A percentile compares a stretch with the other conserved stretches of the same genome.
Conservation (phyloP, 1,140 invertebrate genomes). For the Bradysia coprophila region DNA sequence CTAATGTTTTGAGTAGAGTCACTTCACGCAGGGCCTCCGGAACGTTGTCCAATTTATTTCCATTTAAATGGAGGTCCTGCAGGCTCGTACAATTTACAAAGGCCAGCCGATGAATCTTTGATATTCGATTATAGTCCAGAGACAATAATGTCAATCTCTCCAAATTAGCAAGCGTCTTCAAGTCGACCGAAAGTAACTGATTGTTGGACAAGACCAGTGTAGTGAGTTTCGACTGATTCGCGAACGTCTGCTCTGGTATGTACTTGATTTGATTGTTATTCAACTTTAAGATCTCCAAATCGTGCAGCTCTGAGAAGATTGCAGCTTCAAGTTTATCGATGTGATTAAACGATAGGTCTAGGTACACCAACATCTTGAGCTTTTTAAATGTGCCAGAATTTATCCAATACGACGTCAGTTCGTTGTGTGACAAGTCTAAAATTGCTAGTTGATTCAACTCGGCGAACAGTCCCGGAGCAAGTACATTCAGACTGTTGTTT, state of each 20-base stretch:
- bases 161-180: conserved; percentile 56
- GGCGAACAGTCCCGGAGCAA: conserved; percentile 69
- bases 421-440: conserved; percentile 70
- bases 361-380: conserved; percentile 54
- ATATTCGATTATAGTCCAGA: conserved; percentile 67
- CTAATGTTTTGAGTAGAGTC: conserved; percentile 62
- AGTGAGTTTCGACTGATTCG: conserved; percentile 59
- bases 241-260: conserved; percentile 66
- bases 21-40: conserved; percentile 70
- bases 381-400: conserved; percentile 72
- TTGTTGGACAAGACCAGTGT: conserved; percentile 76
- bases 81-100: conserved; percentile 68
- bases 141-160: conserved; percentile 58
- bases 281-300: conserved; percentile 60
- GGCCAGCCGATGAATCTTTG: conserved; percentile 55
- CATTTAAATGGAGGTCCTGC: conserved; percentile 74
- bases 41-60: conserved; percentile 64
- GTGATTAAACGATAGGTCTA: conserved; percentile 66
- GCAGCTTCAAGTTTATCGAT: conserved; percentile 59
- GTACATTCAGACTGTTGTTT: conserved; percentile 71
- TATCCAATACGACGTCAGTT: conserved; percentile 71
- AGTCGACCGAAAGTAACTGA: conserved; percentile 55
- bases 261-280: conserved; percentile 68
- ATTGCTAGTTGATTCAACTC: conserved; percentile 62
- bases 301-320: conserved; percentile 62